phyloP scores from a whole-genome alignment of 2,797 vertebrate genomes.

The Naso thynnoides region DNA sequence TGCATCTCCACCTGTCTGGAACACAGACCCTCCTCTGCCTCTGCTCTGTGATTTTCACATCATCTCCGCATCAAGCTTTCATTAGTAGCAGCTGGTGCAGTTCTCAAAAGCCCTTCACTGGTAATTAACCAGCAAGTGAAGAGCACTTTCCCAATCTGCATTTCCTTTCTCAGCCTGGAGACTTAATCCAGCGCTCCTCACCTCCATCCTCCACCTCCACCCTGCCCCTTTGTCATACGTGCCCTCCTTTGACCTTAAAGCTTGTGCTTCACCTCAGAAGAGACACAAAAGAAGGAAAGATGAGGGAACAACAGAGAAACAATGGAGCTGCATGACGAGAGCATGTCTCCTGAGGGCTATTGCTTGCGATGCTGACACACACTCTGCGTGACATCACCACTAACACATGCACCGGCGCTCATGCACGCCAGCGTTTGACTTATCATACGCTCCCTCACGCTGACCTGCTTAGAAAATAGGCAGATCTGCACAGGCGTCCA shows the following conservation, averaged over 20 bases:
- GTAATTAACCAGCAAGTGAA: slow-evolving; percentile 45
- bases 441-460: slow-evolving; percentile 24
- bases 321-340: slow-evolving; percentile 31
- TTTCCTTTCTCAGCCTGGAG: slow-evolving; percentile 9
- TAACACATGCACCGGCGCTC: slow-evolving; percentile 14
- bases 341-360: slow-evolving; percentile 33
- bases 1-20: slow-evolving; percentile 38
- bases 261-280: slow-evolving; percentile 28
- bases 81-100: slow-evolving; percentile 46
- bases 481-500: slow-evolving; percentile 9
- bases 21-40: slow-evolving; percentile 22
- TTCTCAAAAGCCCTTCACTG: slow-evolving; percentile 48
- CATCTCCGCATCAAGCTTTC: slow-evolving; percentile 50
- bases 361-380: slow-evolving; percentile 63
- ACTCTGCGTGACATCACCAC: slow-evolving; percentile 57
- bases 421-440: slow-evolving; percentile 31
- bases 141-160: slow-evolving; percentile 30
- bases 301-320: slow-evolving; percentile 4
- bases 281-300: slow-evolving; percentile 8
- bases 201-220: too few relatives aligned
- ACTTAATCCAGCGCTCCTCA: not conserved
- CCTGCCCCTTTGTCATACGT: not conserved
- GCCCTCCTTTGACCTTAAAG: slow-evolving; percentile 37
- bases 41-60: slow-evolving; percentile 45
- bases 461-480: slow-evolving; percentile 60